Evolutionary conservation across 2,888 invertebrate species (phyloP), one percentile per base, ranked within the genome.

Genomic region (Diaprepes abbreviatus): DNA sequence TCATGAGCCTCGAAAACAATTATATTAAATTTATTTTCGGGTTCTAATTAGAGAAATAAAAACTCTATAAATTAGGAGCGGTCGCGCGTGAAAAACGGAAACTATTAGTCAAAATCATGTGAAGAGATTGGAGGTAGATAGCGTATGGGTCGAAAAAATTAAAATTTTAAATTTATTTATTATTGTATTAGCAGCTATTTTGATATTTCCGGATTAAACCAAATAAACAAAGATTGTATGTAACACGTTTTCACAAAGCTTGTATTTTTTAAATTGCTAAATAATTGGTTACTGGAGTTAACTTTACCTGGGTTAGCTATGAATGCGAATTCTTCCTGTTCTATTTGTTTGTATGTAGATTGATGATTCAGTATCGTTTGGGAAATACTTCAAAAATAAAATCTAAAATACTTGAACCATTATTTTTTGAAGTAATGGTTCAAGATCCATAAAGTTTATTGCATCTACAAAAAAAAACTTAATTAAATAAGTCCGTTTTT

Each of bases 71-170:
- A 79, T 78, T 78, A 75, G 71, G 68, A 72, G 75, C 75, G 75
- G 77, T 79, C 73, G 74, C 77, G 75, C 79, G 74, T 78, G 74
- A 75, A 78, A 77, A 77, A 74, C 79, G 80, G 80, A 80, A 80
- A 78, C 77, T 76, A 77, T 79, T 76, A 78, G 78, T 80, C 79
- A 78, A 76, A 74, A 75, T 71, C 76, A 74, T 66, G 71, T 70
- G 71, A 72, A 70, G 65, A 73, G 75, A 76, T 75, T 64, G 71
- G 65, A 64, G 65, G 33, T 16, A 57, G 67, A 55, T 69, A 59
- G 43, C 40, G 58, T 57, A 68, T 67, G 68, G 72, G 70, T 71
- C 58, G 68, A 59, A 69, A 74, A 70, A 70, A 74, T 72, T 73
- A 58, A 68, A 70, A 72, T 74, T 71, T 62, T 64, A 69, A 63